Conservation (phyloP, 2,888 invertebrate genomes). For the Plagodis dolabraria region DNA sequence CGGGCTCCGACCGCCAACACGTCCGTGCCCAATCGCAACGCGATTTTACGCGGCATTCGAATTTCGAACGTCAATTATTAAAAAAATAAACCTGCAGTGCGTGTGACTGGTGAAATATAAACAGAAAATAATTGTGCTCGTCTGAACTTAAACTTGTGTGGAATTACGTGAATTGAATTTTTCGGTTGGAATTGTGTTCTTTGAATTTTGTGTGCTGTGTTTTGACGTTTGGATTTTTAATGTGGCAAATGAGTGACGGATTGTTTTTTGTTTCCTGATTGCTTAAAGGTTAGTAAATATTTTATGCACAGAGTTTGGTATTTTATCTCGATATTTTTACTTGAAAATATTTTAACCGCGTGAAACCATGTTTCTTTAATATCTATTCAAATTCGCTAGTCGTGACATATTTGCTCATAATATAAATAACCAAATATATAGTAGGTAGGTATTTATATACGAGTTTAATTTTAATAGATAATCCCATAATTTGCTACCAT, state of each 20-base stretch:
- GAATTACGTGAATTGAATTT: conserved; percentile 18
- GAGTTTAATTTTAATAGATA: too few species aligned
- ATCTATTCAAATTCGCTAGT: too few species aligned
- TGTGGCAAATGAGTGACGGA: conserved; percentile 33
- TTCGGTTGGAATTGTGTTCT: conserved; percentile 16
- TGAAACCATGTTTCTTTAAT: too few species aligned
- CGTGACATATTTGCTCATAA: too few species aligned
- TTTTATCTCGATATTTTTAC: too few species aligned
- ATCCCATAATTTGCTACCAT: too few species aligned
- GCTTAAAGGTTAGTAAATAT: conserved; percentile 28
- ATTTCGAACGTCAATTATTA: conserved; percentile 55
- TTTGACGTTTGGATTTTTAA: conserved; percentile 42
- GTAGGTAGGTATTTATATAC: too few species aligned
- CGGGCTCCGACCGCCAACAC: conserved; percentile 51
- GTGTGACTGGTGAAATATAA: conserved; percentile 32
- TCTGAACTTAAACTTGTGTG: conserved; percentile 1
- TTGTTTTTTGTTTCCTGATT: conserved; percentile 32
- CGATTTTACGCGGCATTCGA: conserved; percentile 52
- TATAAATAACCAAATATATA: too few species aligned
- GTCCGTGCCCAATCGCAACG: conserved; percentile 29
- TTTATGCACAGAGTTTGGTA: too few species aligned
- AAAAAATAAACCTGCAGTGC: conserved; percentile 34
- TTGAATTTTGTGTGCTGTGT: conserved; percentile 37
- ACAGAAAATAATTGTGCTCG: conserved; percentile 14
- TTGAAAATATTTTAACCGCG: too few species aligned